Evolutionary conservation across 1,140 invertebrate genomes (phyloP).

Genomic region (Batillaria attramentaria): DNA sequence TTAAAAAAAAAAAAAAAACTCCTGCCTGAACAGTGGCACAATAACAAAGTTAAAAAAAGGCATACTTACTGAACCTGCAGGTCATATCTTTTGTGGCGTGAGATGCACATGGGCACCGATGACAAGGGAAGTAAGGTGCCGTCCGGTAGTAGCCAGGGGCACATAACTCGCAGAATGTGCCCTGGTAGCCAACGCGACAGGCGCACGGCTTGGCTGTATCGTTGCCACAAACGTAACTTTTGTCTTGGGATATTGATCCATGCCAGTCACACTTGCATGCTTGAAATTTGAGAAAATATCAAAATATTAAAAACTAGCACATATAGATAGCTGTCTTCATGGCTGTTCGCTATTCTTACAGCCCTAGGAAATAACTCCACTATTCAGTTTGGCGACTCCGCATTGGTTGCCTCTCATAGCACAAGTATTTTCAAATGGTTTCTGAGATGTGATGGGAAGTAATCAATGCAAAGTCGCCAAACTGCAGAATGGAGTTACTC

Average conservation of each 20-base stretch:
- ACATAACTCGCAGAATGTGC: constrained; percentile 58
- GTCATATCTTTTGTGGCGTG: constrained; percentile 34
- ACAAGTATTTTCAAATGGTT: no score
- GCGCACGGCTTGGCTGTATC: constrained; percentile 34
- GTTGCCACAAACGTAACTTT: constrained; percentile 18
- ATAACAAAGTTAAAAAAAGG: background rate
- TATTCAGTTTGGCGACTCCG: no score
- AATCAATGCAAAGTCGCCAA: no score
- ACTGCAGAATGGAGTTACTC: no score
- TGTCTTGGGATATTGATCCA: constrained; percentile 11
- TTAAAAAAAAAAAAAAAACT: no score
- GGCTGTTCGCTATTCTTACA: background rate
- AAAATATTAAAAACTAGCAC: background rate
- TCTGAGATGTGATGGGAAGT: no score
- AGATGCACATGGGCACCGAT: constrained; percentile 51
- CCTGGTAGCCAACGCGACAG: constrained; percentile 50
- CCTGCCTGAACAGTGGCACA: background rate
- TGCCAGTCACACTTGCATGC: constrained; percentile 33
- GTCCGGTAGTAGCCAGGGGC: constrained; percentile 49
- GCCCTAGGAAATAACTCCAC: background rate
- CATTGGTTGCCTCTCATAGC: no score
- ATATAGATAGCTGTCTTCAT: background rate
- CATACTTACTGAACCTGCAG: constrained; percentile 55
- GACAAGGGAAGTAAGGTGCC: constrained; percentile 49
- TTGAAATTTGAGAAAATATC: constrained; percentile 24